Evolutionary conservation across 1,140 invertebrate species (phyloP), one percentile per base, ranked within the genome.

Genomic region (Oppia nitens): DNA sequence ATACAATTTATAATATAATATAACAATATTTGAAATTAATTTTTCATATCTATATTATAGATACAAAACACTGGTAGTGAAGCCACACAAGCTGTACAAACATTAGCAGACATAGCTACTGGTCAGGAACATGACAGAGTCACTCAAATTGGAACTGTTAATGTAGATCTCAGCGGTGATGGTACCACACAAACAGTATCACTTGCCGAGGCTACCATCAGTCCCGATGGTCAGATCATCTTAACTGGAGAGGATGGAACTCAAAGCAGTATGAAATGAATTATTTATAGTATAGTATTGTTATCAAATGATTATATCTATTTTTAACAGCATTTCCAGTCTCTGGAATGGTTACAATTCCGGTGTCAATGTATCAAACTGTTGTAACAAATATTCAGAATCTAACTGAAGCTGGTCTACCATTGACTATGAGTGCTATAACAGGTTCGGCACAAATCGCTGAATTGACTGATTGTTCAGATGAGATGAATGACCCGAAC

Each of bases 321-420:
- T 60, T 58, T 62, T 60, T 56, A 75, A 81, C 83, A 82, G 55
- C 87, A 82, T 77, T 85, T 82, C 84, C 85, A 59, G 87, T 92
- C 61, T 90, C 86, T 67, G 89, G 91, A 48, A 91, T 95, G 71
- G 91, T 96, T 66, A 92, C 89, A 45, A 85, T 95, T 60, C 91
- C 92, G 51, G 88, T 95, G 40, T 87, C 86, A 58, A 91, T 95
- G 84, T 96, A 95, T 75, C 91, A 95, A 56, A 88, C 87, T 47
- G 89, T 96, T 75, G 87, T 93, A 66, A 86, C 87, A 25, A 90
- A 88, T 70, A 87, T 93, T 68, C 84, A 87, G 71, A 79, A 81
- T 66, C 75, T 85, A 23, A 63, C 55, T 32, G 60, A 64, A 32
- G 58, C 12, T 28, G 47, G 45, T 28, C 27, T 59, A 25, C 57